Conservation (phyloP, 2,888 invertebrate genomes). For the Toxonevra muliebris region DNA sequence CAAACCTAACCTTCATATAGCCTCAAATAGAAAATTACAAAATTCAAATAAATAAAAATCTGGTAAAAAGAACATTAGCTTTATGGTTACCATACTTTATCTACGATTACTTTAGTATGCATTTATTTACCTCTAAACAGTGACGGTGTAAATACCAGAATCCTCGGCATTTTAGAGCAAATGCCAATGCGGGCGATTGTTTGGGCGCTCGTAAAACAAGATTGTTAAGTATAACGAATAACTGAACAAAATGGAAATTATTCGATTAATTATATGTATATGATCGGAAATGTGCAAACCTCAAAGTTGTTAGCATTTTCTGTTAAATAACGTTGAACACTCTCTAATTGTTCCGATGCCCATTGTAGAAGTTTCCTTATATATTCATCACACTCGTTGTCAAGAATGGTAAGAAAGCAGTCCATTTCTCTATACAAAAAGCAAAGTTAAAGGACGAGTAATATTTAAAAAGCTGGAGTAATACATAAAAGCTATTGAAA, state of each 20-base stretch:
- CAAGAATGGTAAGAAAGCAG: slow-evolving; percentile 33
- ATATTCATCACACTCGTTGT: slow-evolving; percentile 31
- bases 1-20: too few species aligned
- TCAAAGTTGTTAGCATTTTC: too few species aligned
- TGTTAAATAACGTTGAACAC: neutral
- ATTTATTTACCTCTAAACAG: slow-evolving; percentile 35
- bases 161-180: slow-evolving; percentile 39
- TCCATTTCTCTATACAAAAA: slow-evolving; percentile 35
- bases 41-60: too few species aligned
- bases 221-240: slow-evolving; percentile 16
- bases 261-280: neutral
- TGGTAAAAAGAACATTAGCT: too few species aligned
- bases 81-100: too few species aligned
- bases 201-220: slow-evolving; percentile 37
- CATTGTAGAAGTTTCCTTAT: slow-evolving; percentile 16
- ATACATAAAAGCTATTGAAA: neutral
- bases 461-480: neutral
- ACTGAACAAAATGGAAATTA: neutral
- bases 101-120: too few species aligned
- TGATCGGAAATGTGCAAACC: too few species aligned
- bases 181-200: slow-evolving; percentile 29
- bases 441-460: neutral
- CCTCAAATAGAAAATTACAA: too few species aligned
- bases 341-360: slow-evolving; percentile 21
- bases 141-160: slow-evolving; percentile 28